A percentile compares a stretch with the other conserved stretches of the same genome.
Conservation (phyloP, 2,888 invertebrate genomes). For the Ferdinandea cuprea region DNA sequence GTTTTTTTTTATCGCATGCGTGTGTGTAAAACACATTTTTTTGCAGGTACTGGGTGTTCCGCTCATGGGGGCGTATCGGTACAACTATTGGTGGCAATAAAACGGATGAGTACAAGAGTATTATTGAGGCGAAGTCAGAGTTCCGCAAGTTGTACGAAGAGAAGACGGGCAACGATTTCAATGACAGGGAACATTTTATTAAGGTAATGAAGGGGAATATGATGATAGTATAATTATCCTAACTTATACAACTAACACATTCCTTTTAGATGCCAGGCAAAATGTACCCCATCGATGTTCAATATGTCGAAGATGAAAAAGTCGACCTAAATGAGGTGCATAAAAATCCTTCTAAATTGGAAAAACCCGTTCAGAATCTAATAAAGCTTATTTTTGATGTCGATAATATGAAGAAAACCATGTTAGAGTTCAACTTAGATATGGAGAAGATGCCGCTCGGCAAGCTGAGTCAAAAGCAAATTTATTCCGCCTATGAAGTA, state of each 20-base stretch:
- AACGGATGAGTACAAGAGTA: conserved; percentile 83
- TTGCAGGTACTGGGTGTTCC: conserved; percentile 90
- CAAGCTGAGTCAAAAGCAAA: conserved; percentile 95
- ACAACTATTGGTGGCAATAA: conserved; percentile 93
- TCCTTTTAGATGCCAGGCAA: conserved; percentile 85
- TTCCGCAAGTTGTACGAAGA: conserved; percentile 90
- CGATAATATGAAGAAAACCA: conserved; percentile 94
- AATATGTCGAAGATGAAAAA: conserved; percentile 87
- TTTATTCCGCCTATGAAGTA: conserved; percentile 92
- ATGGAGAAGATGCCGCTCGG: conserved; percentile 99
- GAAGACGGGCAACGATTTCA: conserved; percentile 93
- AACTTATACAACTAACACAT: no score
- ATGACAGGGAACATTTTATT: conserved; percentile 86
- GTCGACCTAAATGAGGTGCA: conserved; percentile 81
- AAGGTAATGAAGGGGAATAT: conserved; percentile 84
- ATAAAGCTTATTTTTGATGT: conserved; percentile 95
- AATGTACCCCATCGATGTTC: conserved; percentile 91
- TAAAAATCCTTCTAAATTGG: conserved; percentile 86
- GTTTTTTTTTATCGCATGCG: no score
- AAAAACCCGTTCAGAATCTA: conserved; percentile 91
- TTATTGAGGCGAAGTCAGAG: conserved; percentile 85
- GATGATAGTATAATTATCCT: no score
- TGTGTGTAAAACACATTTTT: not conserved
- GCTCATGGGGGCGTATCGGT: conserved; percentile 98
- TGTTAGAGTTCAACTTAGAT: conserved; percentile 98